A percentile compares a stretch with the other conserved stretches of the same genome.
phyloP scores from a whole-genome alignment of 2,797 vertebrate species.

The Coluber constrictor region DNA sequence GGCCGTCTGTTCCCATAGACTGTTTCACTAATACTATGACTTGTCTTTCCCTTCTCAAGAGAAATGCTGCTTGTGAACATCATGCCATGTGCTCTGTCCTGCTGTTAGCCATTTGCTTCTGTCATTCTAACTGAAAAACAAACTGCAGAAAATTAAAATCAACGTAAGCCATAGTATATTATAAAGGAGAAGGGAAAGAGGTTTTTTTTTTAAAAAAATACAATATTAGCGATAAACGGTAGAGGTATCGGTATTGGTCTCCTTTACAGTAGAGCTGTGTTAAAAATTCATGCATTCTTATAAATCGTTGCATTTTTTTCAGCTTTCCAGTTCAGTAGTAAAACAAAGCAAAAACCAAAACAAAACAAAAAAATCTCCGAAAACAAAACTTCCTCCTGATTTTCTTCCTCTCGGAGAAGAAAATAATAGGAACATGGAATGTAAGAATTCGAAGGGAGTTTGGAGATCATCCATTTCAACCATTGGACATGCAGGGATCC shows the following conservation, averaged over 20 bases:
- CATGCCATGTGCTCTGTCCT: background rate
- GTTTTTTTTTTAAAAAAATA: background rate
- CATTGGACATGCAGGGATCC: background rate
- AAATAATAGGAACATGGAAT: background rate
- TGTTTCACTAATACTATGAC: background rate
- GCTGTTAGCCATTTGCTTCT: background rate
- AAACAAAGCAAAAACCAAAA: background rate
- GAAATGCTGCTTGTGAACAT: background rate
- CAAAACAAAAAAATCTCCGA: too few species aligned
- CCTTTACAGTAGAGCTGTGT: background rate
- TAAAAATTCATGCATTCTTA: background rate
- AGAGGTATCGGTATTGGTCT: too few species aligned
- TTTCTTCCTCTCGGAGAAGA: background rate
- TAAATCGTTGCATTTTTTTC: background rate
- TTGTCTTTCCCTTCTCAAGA: background rate
- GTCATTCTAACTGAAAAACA: background rate
- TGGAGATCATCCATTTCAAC: background rate
- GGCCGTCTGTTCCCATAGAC: background rate
- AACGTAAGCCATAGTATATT: background rate
- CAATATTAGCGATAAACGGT: background rate
- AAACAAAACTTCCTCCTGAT: background rate
- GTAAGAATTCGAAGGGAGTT: background rate
- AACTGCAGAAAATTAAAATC: background rate
- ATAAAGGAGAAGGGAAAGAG: background rate
- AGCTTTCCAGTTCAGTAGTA: background rate